Evolutionary conservation across 2,113 vertebrate species (phyloP), one percentile per base, ranked within the genome.

Genomic region (Mobula birostris): DNA sequence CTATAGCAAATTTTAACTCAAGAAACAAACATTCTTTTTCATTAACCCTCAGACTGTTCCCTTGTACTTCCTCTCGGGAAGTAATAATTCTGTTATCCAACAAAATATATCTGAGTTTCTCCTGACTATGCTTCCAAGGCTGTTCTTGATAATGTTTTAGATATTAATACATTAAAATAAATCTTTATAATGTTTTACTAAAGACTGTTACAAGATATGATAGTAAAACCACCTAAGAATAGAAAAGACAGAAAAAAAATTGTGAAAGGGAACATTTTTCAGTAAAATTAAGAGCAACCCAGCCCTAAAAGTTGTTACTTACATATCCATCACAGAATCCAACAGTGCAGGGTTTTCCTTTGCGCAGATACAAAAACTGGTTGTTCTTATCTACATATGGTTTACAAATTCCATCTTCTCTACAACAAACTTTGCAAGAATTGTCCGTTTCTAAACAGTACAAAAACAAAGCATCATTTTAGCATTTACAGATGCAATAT

Each of bases 391-490:
- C 95, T 0, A 96, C 58, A 0, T 97, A 98, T 0, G 98, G 98
- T 0, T 95, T 58, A 36, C 99, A 99, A 0, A 95, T 94, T 92
- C 98, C 98, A 58, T 94, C 66, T 0, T 97, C 95, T 95, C 97
- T 96, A 95, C 98, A 99, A 96, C 99, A 99, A 88, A 99, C 98
- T 96, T 99, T 99, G 96, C 99, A 99, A 0, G 99, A 99, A 94
- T 98, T 66, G 70, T 98, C 98, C 0, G 98, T 99, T 91, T 98
- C 98, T 99, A 96, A 72, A 74, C 96, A 96, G 0, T 21, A 58
- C 2, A 78, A 36, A 85, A 94, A 17, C 94, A 12, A 29, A 1
- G 32, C 21, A 74, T 48, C 56, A 58, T 27, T 48, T 76, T 27
- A 83, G 70, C 24, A 27, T 77, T 12, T 6, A 72, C 58, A 14